Evolutionary conservation across 2,113 vertebrate genomes (phyloP).

Genomic region (Aix galericulata): DNA sequence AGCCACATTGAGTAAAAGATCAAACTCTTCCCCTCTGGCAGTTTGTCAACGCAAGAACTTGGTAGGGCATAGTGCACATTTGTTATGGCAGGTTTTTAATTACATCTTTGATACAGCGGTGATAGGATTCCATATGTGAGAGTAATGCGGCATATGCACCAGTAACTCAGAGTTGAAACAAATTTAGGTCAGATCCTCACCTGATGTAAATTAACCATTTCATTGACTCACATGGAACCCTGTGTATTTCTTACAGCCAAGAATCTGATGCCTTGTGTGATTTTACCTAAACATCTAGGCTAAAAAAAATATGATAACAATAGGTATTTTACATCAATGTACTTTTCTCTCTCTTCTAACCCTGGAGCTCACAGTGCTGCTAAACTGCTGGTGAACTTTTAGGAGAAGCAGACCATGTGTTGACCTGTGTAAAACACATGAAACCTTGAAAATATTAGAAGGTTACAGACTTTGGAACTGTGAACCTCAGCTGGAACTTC

Average conservation of each 20-base stretch:
- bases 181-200: conserved; percentile 58
- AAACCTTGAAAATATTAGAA: conserved; percentile 69
- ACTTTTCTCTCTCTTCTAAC: not conserved
- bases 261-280: not conserved
- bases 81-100: conserved; percentile 69
- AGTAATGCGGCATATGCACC: not conserved
- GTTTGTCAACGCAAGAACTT: conserved; percentile 50
- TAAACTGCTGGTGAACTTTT: conserved; percentile 40
- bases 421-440: conserved; percentile 36
- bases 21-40: conserved; percentile 54
- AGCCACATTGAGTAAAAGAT: conserved; percentile 42
- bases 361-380: not conserved
- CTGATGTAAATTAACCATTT: conserved; percentile 61
- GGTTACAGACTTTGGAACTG: conserved; percentile 54
- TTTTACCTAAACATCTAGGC: not conserved
- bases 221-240: not conserved
- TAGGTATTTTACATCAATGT: not conserved
- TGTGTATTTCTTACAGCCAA: not conserved
- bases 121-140: conserved; percentile 55
- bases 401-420: conserved; percentile 24
- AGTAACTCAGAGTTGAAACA: conserved; percentile 26
- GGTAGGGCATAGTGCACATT: conserved; percentile 63
- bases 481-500: conserved; percentile 73
- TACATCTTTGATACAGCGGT: conserved; percentile 34
- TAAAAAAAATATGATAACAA: not conserved